Evolutionary conservation across 2,888 invertebrate species (phyloP), one percentile per base, ranked within the genome.

Genomic region (Caenorhabditis panamensis): DNA sequence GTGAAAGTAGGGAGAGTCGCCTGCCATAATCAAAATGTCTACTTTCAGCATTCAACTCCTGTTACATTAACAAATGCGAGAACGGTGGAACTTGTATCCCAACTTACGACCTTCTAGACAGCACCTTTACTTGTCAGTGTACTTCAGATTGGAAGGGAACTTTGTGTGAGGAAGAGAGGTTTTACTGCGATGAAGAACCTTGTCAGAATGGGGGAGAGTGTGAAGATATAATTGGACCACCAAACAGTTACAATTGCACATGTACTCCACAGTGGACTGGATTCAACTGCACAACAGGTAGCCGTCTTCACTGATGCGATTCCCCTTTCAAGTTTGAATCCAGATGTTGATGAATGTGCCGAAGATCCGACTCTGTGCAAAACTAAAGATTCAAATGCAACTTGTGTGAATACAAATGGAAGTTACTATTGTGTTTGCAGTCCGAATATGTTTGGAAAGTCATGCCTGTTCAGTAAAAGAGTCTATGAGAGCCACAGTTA

Each of bases 121-220:
- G 71, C 6, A 80, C 80, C 0, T 80, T 66, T 31, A 62, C 62
- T 5, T 80, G 80, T 58, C n/a, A 76, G 37, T 80, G 80, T 16
- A 69, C 63, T 13, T 18, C 49, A 0, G 59, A 59, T 41, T 80
- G 66, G 64, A 69, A 61, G 13, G 80, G 80, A 49, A 41, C 49
- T 9, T 37, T 49, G 28, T 80, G 80, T 56, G 68, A 80, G 66
- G 63, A 54, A 49, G 80, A 80, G 41, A 53, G 68, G 49, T 56
- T 69, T 11, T 78, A 63, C 28, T 73, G 71, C 11, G 64, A 66
- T 37, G 71, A 77, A 9, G 37, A 36, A 16, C 83, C 83, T 8
- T 83, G 83, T 53, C 36, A 77, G 58, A 80, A 83, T 26, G 78
- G 54, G 16, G 77, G 69, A 47, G 72, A 66, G 20, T 83, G 83